Conservation (phyloP, 2,113 vertebrate species). For the Mugil cephalus region DNA sequence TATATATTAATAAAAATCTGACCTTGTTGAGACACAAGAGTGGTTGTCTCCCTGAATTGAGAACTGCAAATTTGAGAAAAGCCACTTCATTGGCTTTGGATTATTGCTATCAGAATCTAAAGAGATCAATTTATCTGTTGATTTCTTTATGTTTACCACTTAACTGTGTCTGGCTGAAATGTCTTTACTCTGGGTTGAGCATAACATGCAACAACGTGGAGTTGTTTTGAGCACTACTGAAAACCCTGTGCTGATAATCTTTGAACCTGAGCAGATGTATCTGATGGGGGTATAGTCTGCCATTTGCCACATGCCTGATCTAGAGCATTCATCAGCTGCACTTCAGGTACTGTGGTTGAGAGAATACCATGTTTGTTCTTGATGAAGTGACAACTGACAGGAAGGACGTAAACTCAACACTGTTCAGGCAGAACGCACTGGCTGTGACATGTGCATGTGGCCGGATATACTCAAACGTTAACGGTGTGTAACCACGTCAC, state of each 20-base stretch:
- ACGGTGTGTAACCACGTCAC: slow-evolving; percentile 14
- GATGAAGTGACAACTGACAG: not conserved
- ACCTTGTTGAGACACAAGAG: no score
- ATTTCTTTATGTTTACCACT: slow-evolving; percentile 6
- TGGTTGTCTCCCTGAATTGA: no score
- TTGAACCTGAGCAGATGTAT: not conserved
- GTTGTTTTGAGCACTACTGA: not conserved
- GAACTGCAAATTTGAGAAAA: not conserved
- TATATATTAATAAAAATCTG: no score
- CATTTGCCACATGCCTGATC: not conserved
- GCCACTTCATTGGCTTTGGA: not conserved
- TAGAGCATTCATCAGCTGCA: slow-evolving; percentile 4
- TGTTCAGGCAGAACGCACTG: not conserved
- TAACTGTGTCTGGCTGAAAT: not conserved
- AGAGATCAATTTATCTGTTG: not conserved
- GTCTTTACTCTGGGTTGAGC: not conserved
- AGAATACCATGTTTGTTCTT: not conserved
- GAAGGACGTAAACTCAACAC: not conserved
- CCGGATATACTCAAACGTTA: slow-evolving; percentile 22
- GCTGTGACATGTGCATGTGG: slow-evolving; percentile 32
- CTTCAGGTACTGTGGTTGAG: not conserved
- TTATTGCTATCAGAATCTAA: not conserved
- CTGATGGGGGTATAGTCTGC: not conserved
- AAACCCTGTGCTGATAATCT: not conserved
- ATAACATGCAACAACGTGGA: not conserved